Percentiles rank a stretch among this genome's conserved stretches.
These are phyloP conservation scores for Calypte anna DNA, from an alignment of 2,113 vertebrate genomes.

Conservation along the genomic window DNA sequence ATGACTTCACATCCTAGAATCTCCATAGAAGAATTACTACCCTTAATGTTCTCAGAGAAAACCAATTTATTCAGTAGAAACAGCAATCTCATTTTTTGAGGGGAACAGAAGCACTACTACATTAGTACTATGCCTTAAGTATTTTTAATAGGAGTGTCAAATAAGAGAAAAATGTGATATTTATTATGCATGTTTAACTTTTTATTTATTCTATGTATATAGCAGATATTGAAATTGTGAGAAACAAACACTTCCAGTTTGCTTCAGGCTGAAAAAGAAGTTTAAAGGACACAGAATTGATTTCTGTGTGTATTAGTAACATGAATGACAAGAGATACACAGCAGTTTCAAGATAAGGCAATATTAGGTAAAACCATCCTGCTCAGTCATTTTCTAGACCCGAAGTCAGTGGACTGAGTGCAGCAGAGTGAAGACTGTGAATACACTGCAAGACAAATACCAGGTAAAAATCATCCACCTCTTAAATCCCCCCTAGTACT, in stretches of 20 bases:
- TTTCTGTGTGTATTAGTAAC: background rate
- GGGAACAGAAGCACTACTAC: background rate
- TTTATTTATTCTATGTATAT: too few species aligned
- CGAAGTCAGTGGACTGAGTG: background rate
- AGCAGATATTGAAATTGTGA: background rate
- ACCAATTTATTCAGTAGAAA: background rate
- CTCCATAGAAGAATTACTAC: background rate
- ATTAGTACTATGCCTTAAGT: background rate
- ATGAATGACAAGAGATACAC: background rate
- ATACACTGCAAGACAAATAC: background rate
- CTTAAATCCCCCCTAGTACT: slow-evolving; percentile 30
- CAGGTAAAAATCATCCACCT: background rate
- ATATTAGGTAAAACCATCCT: background rate
- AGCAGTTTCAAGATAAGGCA: background rate
- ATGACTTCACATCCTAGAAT: background rate
- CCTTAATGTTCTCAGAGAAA: background rate
- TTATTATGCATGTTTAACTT: too few species aligned
- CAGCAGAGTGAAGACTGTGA: background rate
- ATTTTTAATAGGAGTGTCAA: background rate
- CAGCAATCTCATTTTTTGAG: background rate
- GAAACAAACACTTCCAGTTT: background rate
- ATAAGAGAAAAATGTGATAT: background rate
- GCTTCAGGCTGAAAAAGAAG: background rate
- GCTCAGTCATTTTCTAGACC: background rate
- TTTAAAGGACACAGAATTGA: background rate